Evolutionary conservation across 2,888 invertebrate genomes (phyloP), one percentile per base, ranked within the genome.

Genomic region (Caenorhabditis becei): DNA sequence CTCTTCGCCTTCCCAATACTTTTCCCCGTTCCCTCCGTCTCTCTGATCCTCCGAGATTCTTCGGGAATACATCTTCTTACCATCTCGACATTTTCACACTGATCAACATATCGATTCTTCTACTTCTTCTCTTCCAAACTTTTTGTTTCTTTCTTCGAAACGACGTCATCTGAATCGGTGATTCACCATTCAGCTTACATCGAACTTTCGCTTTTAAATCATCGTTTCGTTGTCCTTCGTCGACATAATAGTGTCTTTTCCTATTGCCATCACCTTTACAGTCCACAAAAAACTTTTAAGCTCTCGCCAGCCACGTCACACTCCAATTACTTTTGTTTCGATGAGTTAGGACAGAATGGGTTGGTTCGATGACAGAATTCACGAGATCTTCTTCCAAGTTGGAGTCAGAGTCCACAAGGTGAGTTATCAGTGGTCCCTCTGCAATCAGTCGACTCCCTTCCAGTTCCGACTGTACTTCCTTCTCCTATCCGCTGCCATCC

Each of bases 331-430:
- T 11, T 35, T 47, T 16, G 35, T 28, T 74, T 56, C 51, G 61
- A 75, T 75, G 75, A 72, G 62, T 62, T 63, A 56, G 58, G 54
- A 18, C 56, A 37, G 51, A 69, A 81, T 81, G 80, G 66, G 75
- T 23, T 63, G 58, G 59, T 79, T 82, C 24, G 74, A 82, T 49
- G 75, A 82, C 35, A 58, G 53, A 51, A 78, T 82, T 41, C 82
- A 79, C 41, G 58, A 62, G 53, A 37, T 74, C 20, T 89, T 89
- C 75, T 89, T 86, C 66, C 77, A 78, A 51, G 87, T 89, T 80
- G 89, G 88, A 47, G 70, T 88, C 7, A 53, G 84, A 10, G 85
- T 83, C n/a, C 88, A 89, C 70, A 71, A 53, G 32, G 81, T 81
- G 35, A 28, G 56, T 28, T 28, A 18, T 47, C 47, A 4, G 32